Evolutionary conservation across 2,797 vertebrate species (phyloP).

Genomic region (Darevskia nairensis): DNA sequence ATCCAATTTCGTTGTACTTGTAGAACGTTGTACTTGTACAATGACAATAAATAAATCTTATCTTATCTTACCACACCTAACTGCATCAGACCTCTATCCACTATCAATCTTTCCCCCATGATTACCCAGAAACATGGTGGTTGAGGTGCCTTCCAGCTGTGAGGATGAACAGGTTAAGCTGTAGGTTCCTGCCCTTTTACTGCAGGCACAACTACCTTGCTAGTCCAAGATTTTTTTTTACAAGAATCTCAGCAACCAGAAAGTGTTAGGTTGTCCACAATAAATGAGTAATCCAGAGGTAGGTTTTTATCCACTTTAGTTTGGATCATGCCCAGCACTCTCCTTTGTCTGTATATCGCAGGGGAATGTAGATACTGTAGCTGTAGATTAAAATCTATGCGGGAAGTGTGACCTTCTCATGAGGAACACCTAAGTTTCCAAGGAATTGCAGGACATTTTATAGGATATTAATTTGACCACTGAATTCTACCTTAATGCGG

Average conservation of each 20-base stretch:
- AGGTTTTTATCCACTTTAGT: not conserved
- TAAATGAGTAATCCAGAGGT: not conserved
- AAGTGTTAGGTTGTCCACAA: not conserved
- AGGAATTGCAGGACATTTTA: not conserved
- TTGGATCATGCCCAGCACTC: not conserved
- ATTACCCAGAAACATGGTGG: not conserved
- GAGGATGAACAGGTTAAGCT: not conserved
- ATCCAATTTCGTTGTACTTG: no score
- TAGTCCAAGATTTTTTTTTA: not conserved
- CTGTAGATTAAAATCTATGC: not conserved
- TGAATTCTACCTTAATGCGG: slow-evolving; percentile 87
- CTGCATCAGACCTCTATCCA: not conserved
- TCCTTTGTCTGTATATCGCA: not conserved
- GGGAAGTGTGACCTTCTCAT: not conserved
- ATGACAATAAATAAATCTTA: no score
- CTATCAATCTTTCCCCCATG: not conserved
- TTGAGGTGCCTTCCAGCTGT: not conserved
- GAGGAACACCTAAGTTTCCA: not conserved
- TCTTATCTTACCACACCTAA: no score
- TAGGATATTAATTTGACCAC: not conserved
- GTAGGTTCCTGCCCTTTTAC: not conserved
- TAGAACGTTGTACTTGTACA: no score
- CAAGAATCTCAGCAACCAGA: not conserved
- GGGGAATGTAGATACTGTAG: not conserved
- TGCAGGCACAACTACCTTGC: not conserved